Conservation (phyloP, 2,113 vertebrate genomes). For the Anoura caudifer region DNA sequence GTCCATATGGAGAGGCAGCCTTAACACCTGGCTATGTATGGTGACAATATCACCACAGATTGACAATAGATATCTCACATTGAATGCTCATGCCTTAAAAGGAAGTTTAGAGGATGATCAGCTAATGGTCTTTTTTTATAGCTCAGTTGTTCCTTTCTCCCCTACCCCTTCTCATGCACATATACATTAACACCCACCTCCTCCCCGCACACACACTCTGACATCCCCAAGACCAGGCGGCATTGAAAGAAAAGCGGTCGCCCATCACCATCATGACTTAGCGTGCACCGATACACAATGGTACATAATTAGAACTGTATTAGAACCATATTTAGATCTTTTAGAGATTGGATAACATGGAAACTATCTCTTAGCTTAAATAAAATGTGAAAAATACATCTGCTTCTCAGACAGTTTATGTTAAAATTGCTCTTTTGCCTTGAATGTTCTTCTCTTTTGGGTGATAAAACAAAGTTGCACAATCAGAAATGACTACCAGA, state of each 20-base stretch:
- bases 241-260: neutral
- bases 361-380: neutral
- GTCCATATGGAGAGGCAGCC: neutral
- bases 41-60: neutral
- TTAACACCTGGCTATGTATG: neutral
- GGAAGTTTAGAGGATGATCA: neutral
- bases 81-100: neutral
- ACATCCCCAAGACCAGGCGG: neutral
- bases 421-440: neutral
- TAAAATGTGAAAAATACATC: neutral
- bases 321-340: neutral
- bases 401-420: neutral
- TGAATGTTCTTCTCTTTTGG: neutral
- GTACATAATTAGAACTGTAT: neutral
- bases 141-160: neutral
- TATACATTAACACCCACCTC: neutral
- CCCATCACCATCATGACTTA: neutral
- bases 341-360: neutral
- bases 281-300: neutral
- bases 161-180: neutral
- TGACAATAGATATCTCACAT: neutral
- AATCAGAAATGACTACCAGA: neutral
- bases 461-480: neutral
- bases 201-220: neutral
- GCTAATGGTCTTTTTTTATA: neutral